Evolutionary conservation across 2,797 vertebrate species (phyloP).

Genomic region (Pseudotriccus pelzelni): DNA sequence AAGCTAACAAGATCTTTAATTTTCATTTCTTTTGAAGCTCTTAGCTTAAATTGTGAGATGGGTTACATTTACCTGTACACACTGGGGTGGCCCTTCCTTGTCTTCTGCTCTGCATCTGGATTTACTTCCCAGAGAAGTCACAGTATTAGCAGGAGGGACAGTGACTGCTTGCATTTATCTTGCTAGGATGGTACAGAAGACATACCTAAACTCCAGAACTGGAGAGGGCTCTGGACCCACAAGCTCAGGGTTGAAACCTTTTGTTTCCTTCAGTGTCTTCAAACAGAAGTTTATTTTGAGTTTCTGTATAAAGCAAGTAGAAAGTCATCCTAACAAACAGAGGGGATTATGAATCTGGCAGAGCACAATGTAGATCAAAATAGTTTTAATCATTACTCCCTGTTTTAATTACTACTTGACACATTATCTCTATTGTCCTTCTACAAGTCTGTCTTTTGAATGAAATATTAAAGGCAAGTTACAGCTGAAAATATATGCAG

Average conservation of each 20-base stretch:
- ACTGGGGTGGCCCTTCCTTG: not conserved
- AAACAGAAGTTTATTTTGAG: conserved; percentile 30
- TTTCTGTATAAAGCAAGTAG: conserved; percentile 8
- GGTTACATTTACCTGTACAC: not conserved
- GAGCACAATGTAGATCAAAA: conserved; percentile 24
- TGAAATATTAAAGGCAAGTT: conserved; percentile 64
- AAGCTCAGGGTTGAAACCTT: not conserved
- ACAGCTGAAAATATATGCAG: conserved; percentile 64
- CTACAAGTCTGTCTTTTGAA: conserved; percentile 43
- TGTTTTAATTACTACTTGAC: conserved; percentile 70
- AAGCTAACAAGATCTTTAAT: not conserved
- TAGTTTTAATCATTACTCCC: conserved; percentile 56
- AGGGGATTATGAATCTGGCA: conserved; percentile 46
- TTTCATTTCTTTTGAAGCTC: not conserved
- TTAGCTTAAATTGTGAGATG: not conserved
- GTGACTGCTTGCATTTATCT: not conserved
- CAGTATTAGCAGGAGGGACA: not conserved
- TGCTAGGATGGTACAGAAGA: not conserved
- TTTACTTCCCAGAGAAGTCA: not conserved
- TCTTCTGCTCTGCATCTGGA: not conserved
- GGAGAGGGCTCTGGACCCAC: not conserved
- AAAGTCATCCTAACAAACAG: conserved; percentile 43
- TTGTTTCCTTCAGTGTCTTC: not conserved
- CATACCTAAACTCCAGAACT: not conserved
- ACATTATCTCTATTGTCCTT: conserved; percentile 57